Evolutionary conservation across 1,140 invertebrate species (phyloP).

Genomic region (Drosophila willistoni): DNA sequence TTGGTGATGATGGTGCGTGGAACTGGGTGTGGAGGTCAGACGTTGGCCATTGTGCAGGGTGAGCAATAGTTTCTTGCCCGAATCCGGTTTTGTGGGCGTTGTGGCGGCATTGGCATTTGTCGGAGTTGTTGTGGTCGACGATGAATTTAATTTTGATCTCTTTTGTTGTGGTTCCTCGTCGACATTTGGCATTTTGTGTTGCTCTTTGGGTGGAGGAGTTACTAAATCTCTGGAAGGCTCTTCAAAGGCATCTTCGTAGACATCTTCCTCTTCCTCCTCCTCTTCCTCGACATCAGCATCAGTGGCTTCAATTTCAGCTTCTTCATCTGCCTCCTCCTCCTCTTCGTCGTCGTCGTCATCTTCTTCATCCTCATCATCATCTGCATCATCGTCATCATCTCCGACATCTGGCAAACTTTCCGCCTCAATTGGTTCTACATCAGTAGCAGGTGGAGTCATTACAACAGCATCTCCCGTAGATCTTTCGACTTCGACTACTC

Average conservation of each 20-base stretch:
- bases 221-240: conserved; percentile 57
- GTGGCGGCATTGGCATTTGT: conserved; percentile 23
- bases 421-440: conserved; percentile 49
- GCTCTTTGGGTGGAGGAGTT: conserved; percentile 9
- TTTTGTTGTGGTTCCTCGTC: conserved; percentile 34
- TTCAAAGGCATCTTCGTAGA: conserved; percentile 44
- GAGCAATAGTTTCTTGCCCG: conserved; percentile 46
- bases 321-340: conserved; percentile 57
- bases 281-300: conserved; percentile 72
- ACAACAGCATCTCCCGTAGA: conserved; percentile 50
- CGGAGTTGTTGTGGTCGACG: conserved; percentile 11
- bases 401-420: conserved; percentile 61
- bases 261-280: conserved; percentile 51
- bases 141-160: conserved; percentile 29
- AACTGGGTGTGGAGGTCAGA: conserved; percentile 67
- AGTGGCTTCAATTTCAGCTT: conserved; percentile 68
- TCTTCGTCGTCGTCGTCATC: conserved; percentile 62
- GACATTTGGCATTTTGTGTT: background rate
- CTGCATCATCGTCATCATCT: conserved; percentile 51
- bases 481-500: background rate
- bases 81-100: background rate
- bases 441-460: conserved; percentile 71
- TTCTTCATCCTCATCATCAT: conserved; percentile 40
- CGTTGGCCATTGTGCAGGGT: conserved; percentile 57
- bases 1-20: conserved; percentile 3